These are phyloP conservation scores for Pogonophryne albipinna DNA, from an alignment of 2,797 vertebrate genomes.

Conservation along the genomic window DNA sequence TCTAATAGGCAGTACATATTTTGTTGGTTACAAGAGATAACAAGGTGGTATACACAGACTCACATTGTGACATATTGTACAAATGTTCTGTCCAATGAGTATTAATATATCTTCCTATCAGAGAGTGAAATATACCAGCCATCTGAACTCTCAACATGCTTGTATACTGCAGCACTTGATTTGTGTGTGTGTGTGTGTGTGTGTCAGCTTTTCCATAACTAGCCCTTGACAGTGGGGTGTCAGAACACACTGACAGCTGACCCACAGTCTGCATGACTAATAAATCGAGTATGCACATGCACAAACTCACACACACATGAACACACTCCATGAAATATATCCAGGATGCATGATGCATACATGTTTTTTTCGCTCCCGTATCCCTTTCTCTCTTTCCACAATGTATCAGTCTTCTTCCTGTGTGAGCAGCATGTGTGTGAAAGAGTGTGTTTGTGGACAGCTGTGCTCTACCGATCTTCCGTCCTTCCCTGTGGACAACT, in stretches of 20 bases:
- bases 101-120: neutral
- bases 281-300: constrained; percentile 31
- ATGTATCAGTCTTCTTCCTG: constrained; percentile 14
- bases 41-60: neutral
- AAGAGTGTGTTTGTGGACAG: constrained; percentile 52
- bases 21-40: neutral
- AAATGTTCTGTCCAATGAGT: constrained; percentile 7
- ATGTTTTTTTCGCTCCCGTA: constrained; percentile 4
- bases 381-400: constrained; percentile 29
- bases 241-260: constrained; percentile 72
- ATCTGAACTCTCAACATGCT: constrained; percentile 51
- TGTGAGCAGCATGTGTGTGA: constrained; percentile 2
- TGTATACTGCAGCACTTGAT: constrained; percentile 26
- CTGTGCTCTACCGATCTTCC: constrained; percentile 68
- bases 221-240: constrained; percentile 68
- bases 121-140: constrained; percentile 20
- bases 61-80: neutral
- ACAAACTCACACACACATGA: neutral
- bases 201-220: constrained; percentile 63
- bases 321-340: constrained; percentile 13
- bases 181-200: constrained; percentile 4
- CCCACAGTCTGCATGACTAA: constrained; percentile 66
- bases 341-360: constrained; percentile 16
- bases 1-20: neutral
- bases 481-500: constrained; percentile 76